These are phyloP conservation scores for Tridacna crocea DNA, from an alignment of 2,888 invertebrate genomes.

Conservation along the genomic window DNA sequence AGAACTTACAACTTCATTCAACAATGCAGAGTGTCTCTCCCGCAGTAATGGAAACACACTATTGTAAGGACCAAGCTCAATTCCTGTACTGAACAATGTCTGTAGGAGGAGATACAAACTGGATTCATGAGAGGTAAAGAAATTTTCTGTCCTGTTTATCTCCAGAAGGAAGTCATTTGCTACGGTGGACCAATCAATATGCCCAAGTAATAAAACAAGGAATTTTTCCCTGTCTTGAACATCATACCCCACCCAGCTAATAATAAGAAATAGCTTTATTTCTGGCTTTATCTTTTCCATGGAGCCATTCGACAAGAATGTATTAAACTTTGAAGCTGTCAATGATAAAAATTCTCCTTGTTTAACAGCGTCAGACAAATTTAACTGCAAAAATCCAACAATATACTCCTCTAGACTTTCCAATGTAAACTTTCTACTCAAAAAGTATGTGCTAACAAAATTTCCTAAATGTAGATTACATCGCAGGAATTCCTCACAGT, in stretches of 20 bases:
- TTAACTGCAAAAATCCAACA: conserved; percentile 86
- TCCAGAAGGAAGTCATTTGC: conserved; percentile 82
- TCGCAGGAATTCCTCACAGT: conserved; percentile 88
- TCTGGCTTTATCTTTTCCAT: conserved; percentile 77
- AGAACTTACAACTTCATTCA: conserved; percentile 69
- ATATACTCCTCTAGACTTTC: conserved; percentile 87
- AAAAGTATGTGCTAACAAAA: conserved; percentile 87
- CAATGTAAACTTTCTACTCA: conserved; percentile 87
- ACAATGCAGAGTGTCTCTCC: conserved; percentile 70
- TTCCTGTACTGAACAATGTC: conserved; percentile 85
- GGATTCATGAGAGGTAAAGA: conserved; percentile 87
- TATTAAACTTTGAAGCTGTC: conserved; percentile 70
- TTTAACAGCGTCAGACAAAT: conserved; percentile 76
- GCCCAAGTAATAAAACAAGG: conserved; percentile 86
- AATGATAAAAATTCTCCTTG: conserved; percentile 74
- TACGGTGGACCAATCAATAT: conserved; percentile 78
- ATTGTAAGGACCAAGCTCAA: conserved; percentile 74
- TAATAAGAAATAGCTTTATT: conserved; percentile 76
- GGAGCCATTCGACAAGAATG: conserved; percentile 72
- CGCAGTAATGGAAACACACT: conserved; percentile 70
- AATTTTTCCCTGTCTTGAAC: conserved; percentile 85
- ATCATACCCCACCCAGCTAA: conserved; percentile 77
- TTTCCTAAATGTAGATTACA: conserved; percentile 87
- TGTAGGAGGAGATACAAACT: conserved; percentile 87
- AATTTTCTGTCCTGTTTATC: conserved; percentile 86